Base-by-base conservation (phyloP, 1,140 invertebrate species). In the Palaemon carinicauda region DNA sequence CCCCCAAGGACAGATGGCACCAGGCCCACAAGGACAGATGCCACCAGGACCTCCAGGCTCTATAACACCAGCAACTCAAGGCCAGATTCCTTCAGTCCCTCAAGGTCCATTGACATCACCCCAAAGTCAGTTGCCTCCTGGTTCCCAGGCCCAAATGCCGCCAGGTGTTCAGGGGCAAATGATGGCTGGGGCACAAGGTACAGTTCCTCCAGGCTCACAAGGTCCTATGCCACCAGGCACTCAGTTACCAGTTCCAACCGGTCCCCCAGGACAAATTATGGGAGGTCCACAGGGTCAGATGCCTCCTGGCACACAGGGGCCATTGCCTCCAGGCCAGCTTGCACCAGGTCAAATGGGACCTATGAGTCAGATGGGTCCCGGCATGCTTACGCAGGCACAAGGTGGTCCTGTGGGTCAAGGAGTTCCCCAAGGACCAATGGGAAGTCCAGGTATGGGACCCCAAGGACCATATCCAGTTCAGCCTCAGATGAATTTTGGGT, bases 401-500 rank as follows among this genome's bases (percentile, higher is more conserved):
- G 50, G n/a, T 29, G 73, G 24, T 75, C 71, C 71, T 41, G 80
- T 86, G 75, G 83, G 77, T 33, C 77, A 75, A 3, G 56, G 54
- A 17, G 60, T 41, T 2, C 27, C 75, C 19, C 27, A 41, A 0
- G 74, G 53, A 0, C 56, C 83, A 21, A 80, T 86, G 75, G 60
- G 77, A 17, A 85, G 50, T 1, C 65, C 79, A 41, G 53, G 65
- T 21, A 51, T 82, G 73, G 27, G 65, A 9, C 51, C 74, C 24
- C 79, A 83, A 60, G 69, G 50, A 17, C 71, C 79, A 15, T 79
- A 56, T 29, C 19, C 65, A 31, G 65, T 87, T 52, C 85, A 87
- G 77, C 88, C 86, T 10, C 88, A 87, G 19, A 60, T 87, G 69
- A 89, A 88, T 75, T 56, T 89, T n/a, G 29, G 77, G 27, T 83